A percentile compares a stretch with the other conserved stretches of the same genome.
phyloP scores from a whole-genome alignment of 1,140 invertebrate species.

The Sycophaga agraensis region DNA sequence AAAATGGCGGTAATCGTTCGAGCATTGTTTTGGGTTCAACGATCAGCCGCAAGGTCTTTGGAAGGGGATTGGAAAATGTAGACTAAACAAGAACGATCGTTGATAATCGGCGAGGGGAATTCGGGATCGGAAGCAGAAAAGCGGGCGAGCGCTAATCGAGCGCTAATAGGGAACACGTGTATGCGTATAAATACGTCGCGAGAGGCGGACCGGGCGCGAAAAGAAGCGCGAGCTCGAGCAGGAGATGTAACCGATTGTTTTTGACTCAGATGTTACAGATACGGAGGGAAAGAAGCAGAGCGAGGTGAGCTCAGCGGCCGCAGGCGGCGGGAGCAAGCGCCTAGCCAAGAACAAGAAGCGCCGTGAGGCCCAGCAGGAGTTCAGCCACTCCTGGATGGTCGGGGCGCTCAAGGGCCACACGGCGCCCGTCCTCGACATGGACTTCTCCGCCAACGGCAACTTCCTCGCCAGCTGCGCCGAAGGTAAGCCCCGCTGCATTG shows the following conservation, averaged over 20 bases:
- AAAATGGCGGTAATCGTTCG: too few relatives aligned
- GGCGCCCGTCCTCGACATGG: conserved; percentile 69
- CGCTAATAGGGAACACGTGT: too few relatives aligned
- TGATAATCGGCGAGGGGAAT: too few relatives aligned
- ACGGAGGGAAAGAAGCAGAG: not conserved
- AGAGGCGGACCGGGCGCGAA: too few relatives aligned
- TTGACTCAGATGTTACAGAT: conserved; percentile 5
- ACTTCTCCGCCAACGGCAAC: conserved; percentile 82
- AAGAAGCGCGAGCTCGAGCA: too few relatives aligned
- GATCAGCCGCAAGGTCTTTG: too few relatives aligned
- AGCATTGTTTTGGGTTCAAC: too few relatives aligned
- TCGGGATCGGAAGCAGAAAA: too few relatives aligned
- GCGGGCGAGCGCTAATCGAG: too few relatives aligned
- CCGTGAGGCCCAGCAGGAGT: conserved; percentile 52
- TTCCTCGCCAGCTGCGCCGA: conserved; percentile 78
- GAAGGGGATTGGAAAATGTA: too few relatives aligned
- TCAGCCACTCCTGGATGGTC: conserved; percentile 73
- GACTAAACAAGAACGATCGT: too few relatives aligned
- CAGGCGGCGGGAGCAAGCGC: conserved; percentile 29
- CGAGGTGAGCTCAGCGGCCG: conserved; percentile 1
- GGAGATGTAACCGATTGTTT: not conserved
- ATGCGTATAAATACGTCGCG: too few relatives aligned
- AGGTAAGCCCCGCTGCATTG: conserved; percentile 63
- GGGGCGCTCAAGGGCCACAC: conserved; percentile 80
- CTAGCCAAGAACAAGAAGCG: conserved; percentile 48